Evolutionary conservation across 2,888 invertebrate species (phyloP).

Genomic region (Thymelicus lineola): DNA sequence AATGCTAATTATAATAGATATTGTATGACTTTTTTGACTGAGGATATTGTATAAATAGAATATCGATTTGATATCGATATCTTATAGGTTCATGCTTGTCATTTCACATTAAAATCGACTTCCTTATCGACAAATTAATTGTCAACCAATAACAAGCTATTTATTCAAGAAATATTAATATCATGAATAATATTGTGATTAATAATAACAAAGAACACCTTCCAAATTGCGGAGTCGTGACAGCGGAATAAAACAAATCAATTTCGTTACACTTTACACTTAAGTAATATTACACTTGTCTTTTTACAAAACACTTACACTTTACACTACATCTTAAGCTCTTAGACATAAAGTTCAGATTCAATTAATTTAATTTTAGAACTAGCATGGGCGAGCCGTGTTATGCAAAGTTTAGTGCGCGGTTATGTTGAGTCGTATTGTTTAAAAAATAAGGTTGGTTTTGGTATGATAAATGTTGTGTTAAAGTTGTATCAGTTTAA

Average conservation of each 20-base stretch:
- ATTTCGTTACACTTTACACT: slow-evolving; percentile 42
- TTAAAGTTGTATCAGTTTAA: slow-evolving; percentile 16
- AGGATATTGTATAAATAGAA: no score
- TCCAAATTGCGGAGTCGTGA: slow-evolving; percentile 60
- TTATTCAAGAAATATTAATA: slow-evolving; percentile 23
- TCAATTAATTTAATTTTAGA: slow-evolving; percentile 15
- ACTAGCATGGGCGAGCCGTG: slow-evolving; percentile 20
- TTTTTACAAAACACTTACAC: slow-evolving; percentile 30
- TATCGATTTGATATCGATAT: no score
- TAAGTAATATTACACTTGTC: slow-evolving; percentile 32
- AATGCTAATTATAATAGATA: no score
- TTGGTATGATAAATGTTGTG: neutral
- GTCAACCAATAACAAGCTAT: slow-evolving; percentile 19
- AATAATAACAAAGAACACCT: slow-evolving; percentile 33
- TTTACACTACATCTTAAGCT: neutral
- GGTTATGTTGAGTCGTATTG: neutral
- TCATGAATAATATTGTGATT: slow-evolving; percentile 3
- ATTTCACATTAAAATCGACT: neutral
- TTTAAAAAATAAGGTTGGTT: slow-evolving; percentile 12
- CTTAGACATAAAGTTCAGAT: slow-evolving; percentile 10
- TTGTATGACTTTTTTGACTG: no score
- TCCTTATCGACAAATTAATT: slow-evolving; percentile 21
- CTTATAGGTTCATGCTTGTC: no score
- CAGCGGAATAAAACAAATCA: slow-evolving; percentile 55
- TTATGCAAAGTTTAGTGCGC: neutral